Evolutionary conservation across 2,113 vertebrate species (phyloP).

Genomic region (Amphilophus citrinellus): DNA sequence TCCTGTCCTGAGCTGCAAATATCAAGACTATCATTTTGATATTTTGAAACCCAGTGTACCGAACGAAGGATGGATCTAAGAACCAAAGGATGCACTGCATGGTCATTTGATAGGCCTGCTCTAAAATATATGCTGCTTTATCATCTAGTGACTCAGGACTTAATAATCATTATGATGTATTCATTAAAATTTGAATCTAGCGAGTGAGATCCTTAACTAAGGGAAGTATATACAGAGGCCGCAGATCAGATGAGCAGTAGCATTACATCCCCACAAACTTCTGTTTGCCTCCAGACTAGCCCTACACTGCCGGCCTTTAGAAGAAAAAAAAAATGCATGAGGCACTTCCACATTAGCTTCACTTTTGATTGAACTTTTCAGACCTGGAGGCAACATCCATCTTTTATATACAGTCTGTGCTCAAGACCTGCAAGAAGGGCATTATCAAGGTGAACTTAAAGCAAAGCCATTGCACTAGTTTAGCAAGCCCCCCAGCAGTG

Average conservation of each 20-base stretch:
- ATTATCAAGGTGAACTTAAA: conserved; percentile 18
- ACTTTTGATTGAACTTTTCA: conserved; percentile 6
- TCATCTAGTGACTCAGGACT: not conserved
- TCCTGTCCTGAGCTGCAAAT: not conserved
- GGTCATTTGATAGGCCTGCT: not conserved
- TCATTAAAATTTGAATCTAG: not conserved
- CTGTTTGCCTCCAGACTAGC: not conserved
- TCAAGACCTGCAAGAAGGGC: not conserved
- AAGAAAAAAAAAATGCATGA: not conserved
- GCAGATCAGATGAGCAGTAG: not conserved
- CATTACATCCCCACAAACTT: not conserved
- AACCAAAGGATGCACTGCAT: not conserved
- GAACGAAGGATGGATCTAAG: not conserved
- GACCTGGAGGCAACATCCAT: not conserved
- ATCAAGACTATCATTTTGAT: not conserved
- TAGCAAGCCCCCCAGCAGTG: not conserved
- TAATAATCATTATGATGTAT: not conserved
- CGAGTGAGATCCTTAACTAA: not conserved
- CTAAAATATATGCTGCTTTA: not conserved
- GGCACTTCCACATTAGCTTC: not conserved
- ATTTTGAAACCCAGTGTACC: not conserved
- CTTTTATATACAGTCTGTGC: conserved; percentile 7
- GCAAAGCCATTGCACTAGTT: not conserved
- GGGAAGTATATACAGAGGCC: not conserved
- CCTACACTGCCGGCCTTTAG: not conserved